A percentile compares a stretch with the other conserved stretches of the same genome.
Evolutionary conservation across 2,113 vertebrate genomes (phyloP).

Genomic region (Solea senegalensis): DNA sequence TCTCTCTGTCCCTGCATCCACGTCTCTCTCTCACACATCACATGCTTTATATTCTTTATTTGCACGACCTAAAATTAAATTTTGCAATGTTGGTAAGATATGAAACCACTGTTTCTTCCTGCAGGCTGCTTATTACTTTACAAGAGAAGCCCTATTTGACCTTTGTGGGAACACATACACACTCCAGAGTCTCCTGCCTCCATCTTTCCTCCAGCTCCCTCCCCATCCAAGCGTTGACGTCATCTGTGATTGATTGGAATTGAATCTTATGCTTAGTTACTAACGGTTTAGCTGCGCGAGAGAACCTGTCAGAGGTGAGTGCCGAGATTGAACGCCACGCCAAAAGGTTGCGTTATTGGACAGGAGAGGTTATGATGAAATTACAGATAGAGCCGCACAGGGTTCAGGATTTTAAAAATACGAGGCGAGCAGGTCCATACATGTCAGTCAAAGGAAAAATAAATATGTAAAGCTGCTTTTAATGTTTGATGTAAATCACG

Average conservation of each 20-base stretch:
- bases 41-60: slow-evolving; percentile 37
- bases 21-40: not conserved
- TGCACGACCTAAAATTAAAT: slow-evolving; percentile 36
- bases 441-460: not conserved
- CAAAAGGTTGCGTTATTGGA: slow-evolving; percentile 56
- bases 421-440: slow-evolving; percentile 4
- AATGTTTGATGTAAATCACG: slow-evolving; percentile 31
- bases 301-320: slow-evolving; percentile 48
- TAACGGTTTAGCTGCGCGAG: slow-evolving; percentile 42
- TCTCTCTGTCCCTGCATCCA: slow-evolving; percentile 3
- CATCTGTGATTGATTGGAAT: slow-evolving; percentile 57
- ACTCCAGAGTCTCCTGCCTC: not conserved
- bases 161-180: slow-evolving; percentile 23
- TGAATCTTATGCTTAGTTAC: slow-evolving; percentile 48
- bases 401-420: slow-evolving; percentile 34
- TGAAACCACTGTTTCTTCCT: slow-evolving; percentile 3
- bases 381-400: slow-evolving; percentile 42
- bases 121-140: slow-evolving; percentile 23
- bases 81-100: slow-evolving; percentile 21
- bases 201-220: not conserved
- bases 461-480: slow-evolving; percentile 23
- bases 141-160: slow-evolving; percentile 24
- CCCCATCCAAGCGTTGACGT: slow-evolving; percentile 23
- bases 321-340: slow-evolving; percentile 24
- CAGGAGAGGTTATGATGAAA: slow-evolving; percentile 60